These are phyloP conservation scores for Corella eumyota DNA, from an alignment of 23 tunicate genomes.

Conservation along the genomic window DNA sequence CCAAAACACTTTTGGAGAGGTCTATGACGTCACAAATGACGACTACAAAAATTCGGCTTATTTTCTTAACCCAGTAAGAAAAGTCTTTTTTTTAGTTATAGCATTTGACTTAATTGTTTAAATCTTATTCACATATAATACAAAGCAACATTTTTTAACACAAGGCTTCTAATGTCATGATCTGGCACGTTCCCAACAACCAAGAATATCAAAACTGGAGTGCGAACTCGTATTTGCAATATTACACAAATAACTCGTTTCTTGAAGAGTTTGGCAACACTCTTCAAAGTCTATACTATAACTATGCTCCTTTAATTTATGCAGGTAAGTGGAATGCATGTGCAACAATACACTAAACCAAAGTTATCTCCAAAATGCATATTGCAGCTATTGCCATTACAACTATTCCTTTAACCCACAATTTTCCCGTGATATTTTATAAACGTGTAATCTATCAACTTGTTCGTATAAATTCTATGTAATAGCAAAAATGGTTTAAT, in stretches of 20 bases:
- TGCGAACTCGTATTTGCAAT: constrained; percentile 20
- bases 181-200: constrained; percentile 53
- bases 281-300: constrained; percentile 21
- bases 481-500: no score
- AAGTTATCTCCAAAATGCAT: no score
- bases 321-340: constrained; percentile 15
- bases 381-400: no score
- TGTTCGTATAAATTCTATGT: no score
- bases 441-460: no score
- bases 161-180: constrained; percentile 53
- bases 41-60: constrained; percentile 42
- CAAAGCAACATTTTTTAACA: no score
- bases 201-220: neutral
- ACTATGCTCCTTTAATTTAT: constrained; percentile 12
- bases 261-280: constrained; percentile 28
- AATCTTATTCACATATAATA: no score
- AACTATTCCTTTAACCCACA: no score
- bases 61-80: constrained; percentile 15
- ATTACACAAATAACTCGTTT: constrained; percentile 42
- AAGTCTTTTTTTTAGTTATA: no score
- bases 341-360: no score
- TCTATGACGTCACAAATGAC: constrained; percentile 10
- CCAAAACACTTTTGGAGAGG: constrained; percentile 15
- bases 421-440: no score
- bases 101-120: no score